Evolutionary conservation across 1,140 invertebrate genomes (phyloP).

Genomic region (Pogonognathellus flavescens): DNA sequence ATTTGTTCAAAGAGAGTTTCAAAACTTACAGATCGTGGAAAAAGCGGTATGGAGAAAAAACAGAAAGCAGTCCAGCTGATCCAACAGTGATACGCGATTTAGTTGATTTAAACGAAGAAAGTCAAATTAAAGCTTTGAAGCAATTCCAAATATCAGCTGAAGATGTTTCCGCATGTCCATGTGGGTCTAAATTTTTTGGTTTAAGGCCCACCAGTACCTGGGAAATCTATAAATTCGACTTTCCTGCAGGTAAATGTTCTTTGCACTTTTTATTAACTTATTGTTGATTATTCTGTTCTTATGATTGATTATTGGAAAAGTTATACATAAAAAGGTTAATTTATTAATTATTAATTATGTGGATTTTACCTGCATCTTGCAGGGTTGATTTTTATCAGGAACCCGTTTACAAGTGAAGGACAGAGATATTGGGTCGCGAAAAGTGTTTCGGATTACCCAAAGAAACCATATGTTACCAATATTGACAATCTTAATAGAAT

Average conservation of each 20-base stretch:
- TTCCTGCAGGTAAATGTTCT: conserved; percentile 67
- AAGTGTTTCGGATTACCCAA: conserved; percentile 83
- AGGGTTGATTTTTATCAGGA: conserved; percentile 84
- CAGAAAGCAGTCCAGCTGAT: neutral
- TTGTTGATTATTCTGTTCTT: too few relatives aligned
- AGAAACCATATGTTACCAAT: conserved; percentile 76
- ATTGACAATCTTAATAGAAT: conserved; percentile 59
- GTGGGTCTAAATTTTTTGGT: conserved; percentile 62
- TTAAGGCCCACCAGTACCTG: conserved; percentile 68
- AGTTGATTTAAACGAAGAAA: conserved; percentile 13
- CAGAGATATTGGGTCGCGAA: conserved; percentile 87
- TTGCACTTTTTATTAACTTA: too few relatives aligned
- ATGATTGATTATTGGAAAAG: too few relatives aligned
- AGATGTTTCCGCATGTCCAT: neutral
- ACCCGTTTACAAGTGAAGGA: conserved; percentile 83
- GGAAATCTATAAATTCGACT: conserved; percentile 68
- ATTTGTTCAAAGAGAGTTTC: conserved; percentile 59
- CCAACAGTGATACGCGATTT: neutral
- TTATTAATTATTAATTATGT: too few relatives aligned
- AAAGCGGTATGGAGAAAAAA: neutral
- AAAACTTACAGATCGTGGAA: conserved; percentile 57
- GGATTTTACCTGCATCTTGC: conserved; percentile 68
- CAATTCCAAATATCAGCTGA: neutral
- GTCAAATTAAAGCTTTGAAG: neutral
- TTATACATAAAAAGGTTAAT: too few relatives aligned